Evolutionary conservation across 1,140 invertebrate species (phyloP), one percentile per base, ranked within the genome.

Genomic region (Apolygus lucorum): DNA sequence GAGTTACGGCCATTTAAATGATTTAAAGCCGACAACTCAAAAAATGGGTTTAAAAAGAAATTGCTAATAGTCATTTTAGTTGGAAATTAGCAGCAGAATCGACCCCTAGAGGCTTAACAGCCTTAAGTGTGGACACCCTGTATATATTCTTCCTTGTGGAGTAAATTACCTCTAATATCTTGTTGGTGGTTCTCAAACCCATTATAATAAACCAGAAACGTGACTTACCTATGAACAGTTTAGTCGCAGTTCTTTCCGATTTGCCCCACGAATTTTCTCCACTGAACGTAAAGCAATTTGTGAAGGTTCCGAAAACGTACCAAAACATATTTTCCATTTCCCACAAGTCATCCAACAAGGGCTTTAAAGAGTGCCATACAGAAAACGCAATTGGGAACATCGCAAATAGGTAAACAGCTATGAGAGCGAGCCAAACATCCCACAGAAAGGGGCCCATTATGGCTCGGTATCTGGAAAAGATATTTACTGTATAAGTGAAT

Each of bases 261-360:
- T 83, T 85, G 59, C 82, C 83, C 86, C 87, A 88, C 1, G 87
- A 86, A 68, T 86, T 83, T 72, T 83, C 83, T 2, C 85, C 86
- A 42, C 80, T 81, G 74, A 90, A 88, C 1, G 86, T 86, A 71
- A 91, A 90, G 71, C 86, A 86, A 74, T 90, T 91, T 1, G 89
- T 91, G 76, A 90, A 91, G 52, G 88, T 90, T 11, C 88, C 88
- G 73, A 90, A 91, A 21, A 91, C 87, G 76, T 88, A 90, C 76
- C 78, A 78, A 28, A 78, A 78, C 75, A 77, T 77, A 52, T 88
- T 87, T 76, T 88, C 87, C 21, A 89, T 79, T 79, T 88, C 85
- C 42, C 84, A 82, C 67, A 85, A 86, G 72, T 86, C 83, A 49
- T 85, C 81, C 21, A 89, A 72, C 14, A 90, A 76, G 73, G 85